Conservation (phyloP, 2,113 vertebrate genomes). For the Sorex fumeus region DNA sequence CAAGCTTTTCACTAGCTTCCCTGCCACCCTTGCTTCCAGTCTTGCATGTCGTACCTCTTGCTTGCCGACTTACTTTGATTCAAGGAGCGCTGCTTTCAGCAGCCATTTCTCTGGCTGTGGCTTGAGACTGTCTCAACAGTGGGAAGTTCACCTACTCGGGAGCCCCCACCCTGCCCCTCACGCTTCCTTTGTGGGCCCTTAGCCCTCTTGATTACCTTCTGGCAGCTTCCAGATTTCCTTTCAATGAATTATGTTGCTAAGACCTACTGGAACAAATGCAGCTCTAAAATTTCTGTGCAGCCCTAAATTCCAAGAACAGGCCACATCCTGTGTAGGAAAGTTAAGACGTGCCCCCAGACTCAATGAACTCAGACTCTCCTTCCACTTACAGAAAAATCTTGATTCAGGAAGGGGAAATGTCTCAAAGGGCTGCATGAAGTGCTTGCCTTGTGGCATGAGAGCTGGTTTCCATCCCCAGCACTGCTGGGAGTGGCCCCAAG, state of each 20-base stretch:
- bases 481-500: no score
- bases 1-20: neutral
- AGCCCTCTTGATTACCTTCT: conserved; percentile 3
- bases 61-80: neutral
- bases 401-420: neutral
- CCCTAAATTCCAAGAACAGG: neutral
- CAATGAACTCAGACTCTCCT: neutral
- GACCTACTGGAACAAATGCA: neutral
- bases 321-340: conserved; percentile 57
- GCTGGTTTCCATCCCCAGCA: no score
- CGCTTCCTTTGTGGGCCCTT: neutral
- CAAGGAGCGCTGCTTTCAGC: neutral
- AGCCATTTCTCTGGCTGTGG: neutral
- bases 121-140: neutral
- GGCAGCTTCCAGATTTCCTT: conserved; percentile 16
- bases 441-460: no score
- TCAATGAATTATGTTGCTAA: neutral
- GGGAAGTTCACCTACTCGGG: neutral
- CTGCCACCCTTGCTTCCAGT: neutral
- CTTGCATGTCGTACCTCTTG: neutral
- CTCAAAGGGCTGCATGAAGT: no score
- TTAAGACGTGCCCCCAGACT: neutral
- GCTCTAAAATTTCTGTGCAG: neutral
- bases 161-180: neutral
- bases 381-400: conserved; percentile 25